Evolutionary conservation across 1,140 invertebrate species (phyloP), one percentile per base, ranked within the genome.

Genomic region (Drosophila simulans): DNA sequence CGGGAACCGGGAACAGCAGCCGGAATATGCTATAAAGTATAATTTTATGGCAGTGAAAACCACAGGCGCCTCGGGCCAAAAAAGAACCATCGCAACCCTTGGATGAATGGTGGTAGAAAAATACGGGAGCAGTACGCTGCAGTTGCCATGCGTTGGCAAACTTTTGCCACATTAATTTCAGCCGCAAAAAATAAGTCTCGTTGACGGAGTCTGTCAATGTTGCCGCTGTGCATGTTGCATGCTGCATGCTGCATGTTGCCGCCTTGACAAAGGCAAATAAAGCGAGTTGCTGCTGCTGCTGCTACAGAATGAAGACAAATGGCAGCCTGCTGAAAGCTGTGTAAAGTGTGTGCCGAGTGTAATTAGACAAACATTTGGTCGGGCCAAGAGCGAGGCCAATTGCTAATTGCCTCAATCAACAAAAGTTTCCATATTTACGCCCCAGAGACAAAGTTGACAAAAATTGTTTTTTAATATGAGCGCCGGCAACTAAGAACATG

Each of bases 401-500:
- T 88, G 84, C 84, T 89, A 88, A 88, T 88, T 88, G 85, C 84
- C 83, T 89, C 84, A 89, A 88, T 88, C 84, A 88, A 89, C 84
- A 75, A 75, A 68, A 70, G 17, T 70, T 70, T 49, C 40, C 52
- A 72, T 72, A 72, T 72, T 72, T 72, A 51, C 69, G 49, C 31
- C 5, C 31, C 5, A 17, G 51, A 43, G 66, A 70, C 51, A 49
- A 70, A 56, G 42, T 56, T 40, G n/a, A 52, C 64, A 43, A 52
- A 63, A 68, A 68, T 59, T 52, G 64, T 51, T 68, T 68, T 68
- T 68, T 68, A 68, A 68, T 68, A 68, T 51, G 31, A 8, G 31
- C 8, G 31, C 31, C 3, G 27, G 31, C 31, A 10, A 31, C 31
- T 31, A 31, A 8, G 31, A 31, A 8, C 31, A 31, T 31, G 31